phyloP scores from a whole-genome alignment of 92 coral and sea anemone genomes.

The Heteractis magnifica region DNA sequence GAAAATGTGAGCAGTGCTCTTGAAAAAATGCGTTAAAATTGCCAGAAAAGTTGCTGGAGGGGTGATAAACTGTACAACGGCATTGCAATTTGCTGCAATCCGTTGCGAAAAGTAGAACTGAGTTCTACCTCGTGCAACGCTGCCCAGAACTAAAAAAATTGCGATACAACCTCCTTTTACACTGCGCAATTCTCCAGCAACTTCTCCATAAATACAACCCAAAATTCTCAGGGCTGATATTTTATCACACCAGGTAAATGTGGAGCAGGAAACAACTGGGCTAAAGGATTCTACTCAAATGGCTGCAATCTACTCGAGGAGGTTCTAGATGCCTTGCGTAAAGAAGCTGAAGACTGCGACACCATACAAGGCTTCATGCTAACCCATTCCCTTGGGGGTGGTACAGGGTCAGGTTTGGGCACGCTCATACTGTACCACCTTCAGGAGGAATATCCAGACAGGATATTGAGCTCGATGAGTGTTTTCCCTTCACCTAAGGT shows the following conservation, averaged over 20 bases:
- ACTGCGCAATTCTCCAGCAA: too few species aligned
- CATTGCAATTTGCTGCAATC: neutral
- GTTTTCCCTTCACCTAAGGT: slow-evolving; percentile 87
- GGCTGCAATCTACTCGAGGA: slow-evolving; percentile 78
- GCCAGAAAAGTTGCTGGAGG: too few species aligned
- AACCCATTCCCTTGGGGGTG: slow-evolving; percentile 82
- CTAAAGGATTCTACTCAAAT: slow-evolving; percentile 83
- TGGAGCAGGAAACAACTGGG: slow-evolving; percentile 95
- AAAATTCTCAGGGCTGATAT: neutral
- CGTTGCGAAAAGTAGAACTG: neutral
- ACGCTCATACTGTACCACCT: slow-evolving; percentile 76
- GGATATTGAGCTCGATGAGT: slow-evolving; percentile 78
- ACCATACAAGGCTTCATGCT: slow-evolving; percentile 83
- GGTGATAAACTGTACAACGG: too few species aligned
- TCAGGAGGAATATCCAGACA: slow-evolving; percentile 81
- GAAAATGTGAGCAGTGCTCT: neutral
- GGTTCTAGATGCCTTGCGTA: slow-evolving; percentile 69
- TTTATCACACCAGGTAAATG: slow-evolving; percentile 59
- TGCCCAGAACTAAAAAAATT: too few species aligned
- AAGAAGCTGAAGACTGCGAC: slow-evolving; percentile 84
- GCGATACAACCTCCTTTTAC: too few species aligned
- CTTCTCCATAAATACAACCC: neutral
- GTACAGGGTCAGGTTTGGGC: slow-evolving; percentile 84
- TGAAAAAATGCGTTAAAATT: neutral
- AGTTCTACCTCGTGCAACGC: neutral